These are phyloP conservation scores for Cynoglossus semilaevis DNA, from an alignment of 2,113 vertebrate genomes.

Conservation along the genomic window DNA sequence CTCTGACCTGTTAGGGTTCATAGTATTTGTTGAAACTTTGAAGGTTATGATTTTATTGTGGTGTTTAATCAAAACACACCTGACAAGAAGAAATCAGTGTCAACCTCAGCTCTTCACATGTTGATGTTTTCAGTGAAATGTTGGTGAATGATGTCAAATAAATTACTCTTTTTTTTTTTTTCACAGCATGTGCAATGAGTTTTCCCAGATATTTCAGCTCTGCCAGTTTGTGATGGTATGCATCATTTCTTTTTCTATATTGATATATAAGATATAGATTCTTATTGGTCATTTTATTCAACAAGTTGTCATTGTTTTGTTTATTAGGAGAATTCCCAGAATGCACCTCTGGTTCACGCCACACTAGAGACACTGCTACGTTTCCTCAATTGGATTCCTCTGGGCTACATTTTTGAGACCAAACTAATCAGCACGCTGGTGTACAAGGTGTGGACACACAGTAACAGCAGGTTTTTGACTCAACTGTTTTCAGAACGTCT, in stretches of 20 bases:
- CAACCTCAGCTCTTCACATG: too few species aligned
- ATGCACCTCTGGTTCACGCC: constrained; percentile 95
- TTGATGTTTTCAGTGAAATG: too few species aligned
- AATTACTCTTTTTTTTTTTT: constrained; percentile 7
- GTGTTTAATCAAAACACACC: too few species aligned
- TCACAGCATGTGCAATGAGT: constrained; percentile 97
- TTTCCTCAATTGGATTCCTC: constrained; percentile 99
- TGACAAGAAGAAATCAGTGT: too few species aligned
- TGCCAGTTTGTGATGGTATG: constrained; percentile 99
- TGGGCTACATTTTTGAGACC: constrained; percentile 99
- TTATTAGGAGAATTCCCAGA: constrained; percentile 97
- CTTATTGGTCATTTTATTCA: not conserved
- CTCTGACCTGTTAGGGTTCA: too few species aligned
- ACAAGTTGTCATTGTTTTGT: constrained; percentile 23
- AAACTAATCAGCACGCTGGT: constrained; percentile 98
- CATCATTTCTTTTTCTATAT: not conserved
- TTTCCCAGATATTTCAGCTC: constrained; percentile 98
- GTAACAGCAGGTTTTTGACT: too few species aligned
- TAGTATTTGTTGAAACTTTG: too few species aligned
- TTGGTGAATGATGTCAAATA: not conserved
- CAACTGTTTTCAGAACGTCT: too few species aligned
- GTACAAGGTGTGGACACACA: constrained; percentile 85
- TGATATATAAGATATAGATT: not conserved
- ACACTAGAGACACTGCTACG: constrained; percentile 95
- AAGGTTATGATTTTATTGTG: too few species aligned